phyloP scores from a whole-genome alignment of 2,113 vertebrate genomes.

The Isichthys henryi region DNA sequence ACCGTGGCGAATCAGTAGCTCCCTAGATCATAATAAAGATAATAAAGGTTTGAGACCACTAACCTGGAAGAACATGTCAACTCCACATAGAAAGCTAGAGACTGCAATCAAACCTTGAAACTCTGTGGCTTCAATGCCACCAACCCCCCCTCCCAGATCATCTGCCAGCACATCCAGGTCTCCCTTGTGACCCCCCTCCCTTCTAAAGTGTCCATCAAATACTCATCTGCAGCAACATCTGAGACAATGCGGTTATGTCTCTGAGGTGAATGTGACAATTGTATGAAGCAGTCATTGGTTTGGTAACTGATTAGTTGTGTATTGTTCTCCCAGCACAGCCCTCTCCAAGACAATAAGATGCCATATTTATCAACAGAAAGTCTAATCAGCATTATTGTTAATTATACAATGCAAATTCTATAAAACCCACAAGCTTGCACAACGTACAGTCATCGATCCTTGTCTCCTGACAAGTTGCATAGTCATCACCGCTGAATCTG shows the following conservation, averaged over 20 bases:
- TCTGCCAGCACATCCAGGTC: neutral
- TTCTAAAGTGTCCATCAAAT: neutral
- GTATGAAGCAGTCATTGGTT: neutral
- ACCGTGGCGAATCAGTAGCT: neutral
- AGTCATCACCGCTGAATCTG: slow-evolving; percentile 1
- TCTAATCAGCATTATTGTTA: slow-evolving; percentile 10
- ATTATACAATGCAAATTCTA: neutral
- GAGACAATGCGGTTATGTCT: neutral
- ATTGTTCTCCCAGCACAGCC: neutral
- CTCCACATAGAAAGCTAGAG: neutral
- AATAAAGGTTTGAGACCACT: neutral
- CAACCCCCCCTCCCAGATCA: neutral
- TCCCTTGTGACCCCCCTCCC: neutral
- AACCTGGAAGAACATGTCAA: neutral
- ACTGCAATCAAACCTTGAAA: neutral
- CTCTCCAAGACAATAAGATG: neutral
- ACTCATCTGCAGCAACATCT: neutral
- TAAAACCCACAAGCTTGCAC: neutral
- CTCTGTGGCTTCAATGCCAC: neutral
- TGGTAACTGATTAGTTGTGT: neutral
- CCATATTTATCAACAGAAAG: neutral
- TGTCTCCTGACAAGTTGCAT: neutral
- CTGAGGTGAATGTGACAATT: neutral
- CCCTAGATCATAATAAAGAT: neutral
- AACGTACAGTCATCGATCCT: neutral